These are phyloP conservation scores for Cydia splendana DNA, from an alignment of 1,140 invertebrate species.

Conservation along the genomic window DNA sequence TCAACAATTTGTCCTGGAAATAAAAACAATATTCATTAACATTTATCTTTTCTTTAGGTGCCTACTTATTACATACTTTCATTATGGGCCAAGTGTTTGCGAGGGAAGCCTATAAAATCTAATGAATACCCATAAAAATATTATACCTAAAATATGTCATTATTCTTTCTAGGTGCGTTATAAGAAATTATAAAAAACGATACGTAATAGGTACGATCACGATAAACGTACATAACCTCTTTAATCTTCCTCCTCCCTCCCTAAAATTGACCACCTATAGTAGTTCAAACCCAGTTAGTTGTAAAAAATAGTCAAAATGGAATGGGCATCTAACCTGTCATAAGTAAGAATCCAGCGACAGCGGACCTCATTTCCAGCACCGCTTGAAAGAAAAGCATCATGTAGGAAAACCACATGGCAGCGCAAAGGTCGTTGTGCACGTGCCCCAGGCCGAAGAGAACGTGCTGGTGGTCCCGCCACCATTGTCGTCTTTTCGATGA, in stretches of 20 bases:
- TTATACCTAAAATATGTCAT: no score
- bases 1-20: slow-evolving; percentile 90
- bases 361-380: slow-evolving; percentile 86
- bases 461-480: slow-evolving; percentile 76
- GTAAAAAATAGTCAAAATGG: not conserved
- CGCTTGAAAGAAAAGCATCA: slow-evolving; percentile 92
- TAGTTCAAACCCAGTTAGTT: not conserved
- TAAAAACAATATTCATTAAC: slow-evolving; percentile 14
- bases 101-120: no score
- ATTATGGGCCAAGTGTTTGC: no score
- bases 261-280: no score
- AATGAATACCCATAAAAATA: no score
- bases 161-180: no score
- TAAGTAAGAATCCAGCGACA: slow-evolving; percentile 87
- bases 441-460: slow-evolving; percentile 91
- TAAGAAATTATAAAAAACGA: no score
- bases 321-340: slow-evolving; percentile 82
- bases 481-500: slow-evolving; percentile 54
- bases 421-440: slow-evolving; percentile 95
- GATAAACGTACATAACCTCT: no score
- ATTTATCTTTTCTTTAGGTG: no score
- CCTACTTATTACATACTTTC: no score
- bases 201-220: no score
- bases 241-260: no score
- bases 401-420: slow-evolving; percentile 96